A percentile compares a stretch with the other conserved stretches of the same genome.
These are phyloP conservation scores for Acronicta alni DNA, from an alignment of 2,888 invertebrate species.

Conservation along the genomic window DNA sequence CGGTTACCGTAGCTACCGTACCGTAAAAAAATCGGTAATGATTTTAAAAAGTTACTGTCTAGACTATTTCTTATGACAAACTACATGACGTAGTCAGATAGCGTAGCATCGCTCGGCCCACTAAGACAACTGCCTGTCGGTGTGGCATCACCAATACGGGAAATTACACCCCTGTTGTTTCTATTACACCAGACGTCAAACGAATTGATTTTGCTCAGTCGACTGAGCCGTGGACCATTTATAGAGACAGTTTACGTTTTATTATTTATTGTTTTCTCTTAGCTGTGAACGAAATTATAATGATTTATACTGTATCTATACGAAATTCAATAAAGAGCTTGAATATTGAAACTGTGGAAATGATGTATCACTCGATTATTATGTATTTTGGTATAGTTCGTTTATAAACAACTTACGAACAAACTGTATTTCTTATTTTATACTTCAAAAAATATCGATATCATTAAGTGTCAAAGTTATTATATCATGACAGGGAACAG, in stretches of 20 bases:
- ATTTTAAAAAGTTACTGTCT: too few relatives aligned
- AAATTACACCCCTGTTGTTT: slow-evolving; percentile 62
- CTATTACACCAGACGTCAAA: slow-evolving; percentile 62
- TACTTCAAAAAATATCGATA: too few relatives aligned
- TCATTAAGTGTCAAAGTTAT: too few relatives aligned
- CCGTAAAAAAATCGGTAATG: too few relatives aligned
- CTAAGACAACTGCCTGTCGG: slow-evolving; percentile 38
- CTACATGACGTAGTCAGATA: slow-evolving; percentile 14
- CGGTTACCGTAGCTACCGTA: too few relatives aligned
- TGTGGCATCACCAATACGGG: slow-evolving; percentile 51
- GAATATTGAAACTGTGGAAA: neutral
- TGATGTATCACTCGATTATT: neutral
- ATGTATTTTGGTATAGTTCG: neutral
- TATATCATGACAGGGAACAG: too few relatives aligned
- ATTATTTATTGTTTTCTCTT: slow-evolving; percentile 35
- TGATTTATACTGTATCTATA: too few relatives aligned
- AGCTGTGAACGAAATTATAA: slow-evolving; percentile 15
- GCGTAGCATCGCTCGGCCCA: slow-evolving; percentile 8
- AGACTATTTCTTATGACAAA: slow-evolving; percentile 25
- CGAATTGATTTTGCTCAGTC: slow-evolving; percentile 62
- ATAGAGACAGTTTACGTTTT: slow-evolving; percentile 28
- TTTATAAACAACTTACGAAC: too few relatives aligned
- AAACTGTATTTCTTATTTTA: too few relatives aligned
- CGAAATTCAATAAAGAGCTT: slow-evolving; percentile 7
- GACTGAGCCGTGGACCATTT: slow-evolving; percentile 44